Evolutionary conservation across 2,797 vertebrate species (phyloP).

Genomic region (Percopsis omiscomaycus): DNA sequence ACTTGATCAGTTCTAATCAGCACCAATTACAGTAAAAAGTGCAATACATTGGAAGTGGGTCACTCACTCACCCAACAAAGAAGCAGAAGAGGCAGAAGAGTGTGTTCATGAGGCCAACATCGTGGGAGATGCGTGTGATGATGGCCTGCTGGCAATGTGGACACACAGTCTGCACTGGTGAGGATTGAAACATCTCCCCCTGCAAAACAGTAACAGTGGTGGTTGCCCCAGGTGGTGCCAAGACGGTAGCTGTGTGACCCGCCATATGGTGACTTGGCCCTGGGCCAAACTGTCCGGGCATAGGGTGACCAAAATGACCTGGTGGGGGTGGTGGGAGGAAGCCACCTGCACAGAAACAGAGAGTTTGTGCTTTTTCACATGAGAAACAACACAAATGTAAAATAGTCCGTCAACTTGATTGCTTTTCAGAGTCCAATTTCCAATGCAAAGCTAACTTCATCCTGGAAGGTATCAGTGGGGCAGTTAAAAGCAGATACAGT

Average conservation of each 20-base stretch:
- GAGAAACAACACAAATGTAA: too few species aligned
- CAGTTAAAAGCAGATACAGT: too few species aligned
- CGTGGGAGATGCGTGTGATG: constrained; percentile 90
- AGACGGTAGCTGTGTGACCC: constrained; percentile 87
- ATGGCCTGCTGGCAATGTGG: constrained; percentile 98
- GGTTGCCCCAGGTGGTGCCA: constrained; percentile 85
- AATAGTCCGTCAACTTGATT: too few species aligned
- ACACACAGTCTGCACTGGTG: constrained; percentile 94
- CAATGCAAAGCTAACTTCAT: too few species aligned
- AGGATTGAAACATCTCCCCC: constrained; percentile 93
- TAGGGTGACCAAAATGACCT: constrained; percentile 70
- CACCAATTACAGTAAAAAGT: too few species aligned
- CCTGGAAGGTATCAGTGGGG: too few species aligned
- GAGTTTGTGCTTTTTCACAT: too few species aligned
- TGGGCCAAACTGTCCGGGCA: constrained; percentile 77
- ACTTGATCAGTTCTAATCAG: too few species aligned
- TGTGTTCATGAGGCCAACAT: constrained; percentile 95
- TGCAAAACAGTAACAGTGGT: constrained; percentile 96
- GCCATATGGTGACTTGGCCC: constrained; percentile 75
- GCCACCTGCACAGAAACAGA: constrained; percentile 56
- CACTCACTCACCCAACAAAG: constrained; percentile 88
- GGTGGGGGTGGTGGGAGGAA: constrained; percentile 68
- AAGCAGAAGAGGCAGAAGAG: constrained; percentile 98
- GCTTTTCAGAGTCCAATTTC: too few species aligned
- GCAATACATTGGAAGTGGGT: too few species aligned